These are phyloP conservation scores for Ophioderma brevispina DNA, from an alignment of 35 echinoderm and acorn worm species.

Conservation along the genomic window DNA sequence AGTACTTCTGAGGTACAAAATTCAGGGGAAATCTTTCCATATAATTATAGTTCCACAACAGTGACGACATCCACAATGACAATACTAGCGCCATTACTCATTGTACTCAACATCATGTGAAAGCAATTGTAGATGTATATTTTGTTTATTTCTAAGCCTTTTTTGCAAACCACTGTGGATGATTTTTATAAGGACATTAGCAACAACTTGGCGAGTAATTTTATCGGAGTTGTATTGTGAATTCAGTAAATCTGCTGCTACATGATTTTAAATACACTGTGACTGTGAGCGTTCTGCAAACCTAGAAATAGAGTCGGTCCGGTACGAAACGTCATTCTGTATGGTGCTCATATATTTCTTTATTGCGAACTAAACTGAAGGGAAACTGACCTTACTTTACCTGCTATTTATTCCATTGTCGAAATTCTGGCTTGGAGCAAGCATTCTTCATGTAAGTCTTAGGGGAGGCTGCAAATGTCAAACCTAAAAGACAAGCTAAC, in stretches of 20 bases:
- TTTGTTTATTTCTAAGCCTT: too few relatives aligned
- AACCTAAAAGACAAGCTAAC: neutral
- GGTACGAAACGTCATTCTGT: neutral
- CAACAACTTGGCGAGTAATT: too few relatives aligned
- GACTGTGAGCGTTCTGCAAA: neutral
- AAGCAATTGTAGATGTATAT: too few relatives aligned
- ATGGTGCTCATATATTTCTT: neutral
- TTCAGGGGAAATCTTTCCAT: too few relatives aligned
- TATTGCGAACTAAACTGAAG: neutral
- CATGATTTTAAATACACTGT: neutral
- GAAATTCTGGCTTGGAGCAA: slow-evolving; percentile 12
- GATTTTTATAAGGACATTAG: too few relatives aligned
- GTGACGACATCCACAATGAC: neutral
- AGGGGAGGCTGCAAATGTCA: neutral
- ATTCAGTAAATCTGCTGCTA: too few relatives aligned
- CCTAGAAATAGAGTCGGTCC: too few relatives aligned
- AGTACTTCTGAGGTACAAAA: too few relatives aligned
- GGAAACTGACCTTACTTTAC: slow-evolving; percentile 4
- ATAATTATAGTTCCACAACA: too few relatives aligned
- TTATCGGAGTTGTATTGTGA: too few relatives aligned
- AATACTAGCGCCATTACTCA: neutral
- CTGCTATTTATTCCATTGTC: slow-evolving; percentile 16
- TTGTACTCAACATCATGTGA: neutral
- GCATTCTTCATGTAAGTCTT: slow-evolving; percentile 1
- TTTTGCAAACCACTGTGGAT: too few relatives aligned